These are phyloP conservation scores for Caenorhabditis elegans DNA, from an alignment of 1,140 invertebrate species.

Conservation along the genomic window WBcel235 BX284604.4:5525001-5525500, in stretches of 20 bases:
- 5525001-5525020: too few species aligned
- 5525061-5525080: too few species aligned
- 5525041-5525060: too few species aligned
- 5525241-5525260: conserved; percentile 12
- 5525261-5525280: not conserved
- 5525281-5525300: not conserved
- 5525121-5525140: too few species aligned
- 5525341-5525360: not conserved
- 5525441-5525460: not conserved
- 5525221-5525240: conserved; percentile 31
- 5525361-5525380: conserved; percentile 32
- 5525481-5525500: too few species aligned
- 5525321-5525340: not conserved
- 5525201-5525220: not conserved
- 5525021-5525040: too few species aligned
- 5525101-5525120: too few species aligned
- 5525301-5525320: not conserved
- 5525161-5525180: too few species aligned
- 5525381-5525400: not conserved
- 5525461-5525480: not conserved
- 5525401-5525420: not conserved
- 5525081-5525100: too few species aligned
- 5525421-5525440: not conserved
- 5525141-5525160: too few species aligned
- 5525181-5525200: not conserved